phyloP scores from a whole-genome alignment of 1,140 invertebrate genomes.

The Orius insidiosus region DNA sequence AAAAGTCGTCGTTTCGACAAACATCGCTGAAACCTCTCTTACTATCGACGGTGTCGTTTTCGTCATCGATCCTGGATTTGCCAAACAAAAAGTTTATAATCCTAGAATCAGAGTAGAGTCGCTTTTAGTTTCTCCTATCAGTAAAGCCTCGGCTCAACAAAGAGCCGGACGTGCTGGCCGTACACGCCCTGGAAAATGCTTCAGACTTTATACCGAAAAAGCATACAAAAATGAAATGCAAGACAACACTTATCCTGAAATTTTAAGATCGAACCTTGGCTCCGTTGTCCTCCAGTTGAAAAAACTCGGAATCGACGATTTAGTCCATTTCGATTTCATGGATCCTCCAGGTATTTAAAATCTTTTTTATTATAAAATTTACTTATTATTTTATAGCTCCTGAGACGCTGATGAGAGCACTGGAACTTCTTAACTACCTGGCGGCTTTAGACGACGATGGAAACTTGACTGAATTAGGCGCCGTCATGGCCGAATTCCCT shows the following conservation, averaged over 20 bases:
- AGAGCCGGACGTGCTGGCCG: conserved; percentile 80
- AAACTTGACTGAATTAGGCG: conserved; percentile 87
- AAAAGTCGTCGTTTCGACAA: conserved; percentile 93
- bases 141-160: conserved; percentile 92
- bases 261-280: conserved; percentile 92
- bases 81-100: conserved; percentile 99
- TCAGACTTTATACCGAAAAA: conserved; percentile 91
- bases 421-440: conserved; percentile 94
- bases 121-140: conserved; percentile 92
- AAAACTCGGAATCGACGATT: conserved; percentile 91
- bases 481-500: conserved; percentile 98
- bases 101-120: conserved; percentile 96
- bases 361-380: conserved; percentile 42
- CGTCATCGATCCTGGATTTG: conserved; percentile 98
- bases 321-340: conserved; percentile 96
- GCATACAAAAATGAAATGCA: conserved; percentile 95
- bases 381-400: conserved; percentile 22
- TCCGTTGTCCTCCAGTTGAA: conserved; percentile 95
- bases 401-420: no score
- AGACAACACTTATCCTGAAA: conserved; percentile 95
- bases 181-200: conserved; percentile 93
- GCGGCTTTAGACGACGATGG: conserved; percentile 97
- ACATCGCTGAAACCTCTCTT: conserved; percentile 97
- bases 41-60: conserved; percentile 99
- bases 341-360: conserved; percentile 97